Evolutionary conservation across 1,140 invertebrate species (phyloP), one percentile per base, ranked within the genome.

Genomic region (Drosophila erecta): DNA sequence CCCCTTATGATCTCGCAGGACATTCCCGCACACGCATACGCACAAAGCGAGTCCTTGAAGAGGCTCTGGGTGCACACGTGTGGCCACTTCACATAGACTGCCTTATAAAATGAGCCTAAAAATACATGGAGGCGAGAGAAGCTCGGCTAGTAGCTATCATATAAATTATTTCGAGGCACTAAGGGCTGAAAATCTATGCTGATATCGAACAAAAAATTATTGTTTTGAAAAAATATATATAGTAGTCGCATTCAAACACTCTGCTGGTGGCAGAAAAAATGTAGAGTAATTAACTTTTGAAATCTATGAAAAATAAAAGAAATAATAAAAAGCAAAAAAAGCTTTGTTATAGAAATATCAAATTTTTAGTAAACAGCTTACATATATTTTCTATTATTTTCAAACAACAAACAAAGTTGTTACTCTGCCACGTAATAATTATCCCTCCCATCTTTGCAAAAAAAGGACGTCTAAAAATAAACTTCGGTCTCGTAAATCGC

Each of bases 51-150:
- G 41, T 47, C 66, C 66, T 56, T 47, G 37, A 69, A 49, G 64
- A 20, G 24, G 50, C 41, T 47, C 51, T 12, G 22, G n/a, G 15
- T 17, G 51, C 51, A 47, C 50, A 70, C 64, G 67, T 70, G 67
- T 47, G 30, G 35, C 27, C 56, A 55, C 57, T 69, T 47, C 7
- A 70, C 57, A 70, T 65, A 27, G 59, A 65, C 44, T 14, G n/a
- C 37, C 11, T 11, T 51, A 37, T 10, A 35, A 37, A 53, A 53
- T 3, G 33, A 53, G 8, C 20, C 22, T 6, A 51, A 20, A 37
- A 20, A 35, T 20, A n/a, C n/a, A 30, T n/a, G 47, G n/a, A 17
- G 10, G 35, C 11, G 10, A 0, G 3, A 5, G 7, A 15, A n/a
- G 27, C 24, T 15, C 1, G 12, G 12, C 20, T 7, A 8, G 10